Evolutionary conservation across 2,797 vertebrate species (phyloP).

Genomic region (Ara ararauna): DNA sequence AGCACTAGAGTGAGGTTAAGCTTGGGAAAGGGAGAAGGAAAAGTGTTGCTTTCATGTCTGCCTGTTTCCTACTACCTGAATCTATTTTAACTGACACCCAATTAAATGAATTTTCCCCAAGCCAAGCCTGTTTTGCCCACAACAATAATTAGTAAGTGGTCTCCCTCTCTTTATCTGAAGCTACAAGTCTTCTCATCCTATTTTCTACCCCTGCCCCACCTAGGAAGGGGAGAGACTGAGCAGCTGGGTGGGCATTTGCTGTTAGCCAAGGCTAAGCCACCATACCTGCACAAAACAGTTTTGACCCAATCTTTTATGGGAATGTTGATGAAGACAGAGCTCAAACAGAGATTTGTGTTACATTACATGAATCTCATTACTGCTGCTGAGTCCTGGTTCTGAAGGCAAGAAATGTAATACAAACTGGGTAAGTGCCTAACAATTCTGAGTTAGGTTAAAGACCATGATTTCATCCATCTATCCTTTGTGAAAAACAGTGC

Average conservation of each 20-base stretch:
- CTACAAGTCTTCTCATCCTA: background rate
- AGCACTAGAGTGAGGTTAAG: background rate
- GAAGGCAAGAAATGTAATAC: background rate
- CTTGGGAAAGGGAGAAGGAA: background rate
- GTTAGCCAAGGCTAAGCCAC: background rate
- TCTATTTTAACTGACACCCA: background rate
- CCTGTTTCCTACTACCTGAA: background rate
- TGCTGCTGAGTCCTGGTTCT: background rate
- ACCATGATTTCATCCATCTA: background rate
- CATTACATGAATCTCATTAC: background rate
- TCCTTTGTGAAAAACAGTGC: background rate
- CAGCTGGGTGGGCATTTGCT: background rate
- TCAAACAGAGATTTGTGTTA: background rate
- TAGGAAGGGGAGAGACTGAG: background rate
- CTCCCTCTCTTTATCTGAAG: background rate
- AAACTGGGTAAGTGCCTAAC: background rate
- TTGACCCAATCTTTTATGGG: background rate
- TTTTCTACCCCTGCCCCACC: background rate
- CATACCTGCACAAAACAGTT: background rate
- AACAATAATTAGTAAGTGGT: background rate
- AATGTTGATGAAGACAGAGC: constrained; percentile 14
- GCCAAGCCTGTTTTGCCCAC: background rate
- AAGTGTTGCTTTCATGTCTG: background rate
- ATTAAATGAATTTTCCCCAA: background rate
- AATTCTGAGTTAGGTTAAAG: background rate